A percentile compares a stretch with the other conserved stretches of the same genome.
phyloP scores from a whole-genome alignment of 23 tunicate species.

The Trididemnum miniatum region DNA sequence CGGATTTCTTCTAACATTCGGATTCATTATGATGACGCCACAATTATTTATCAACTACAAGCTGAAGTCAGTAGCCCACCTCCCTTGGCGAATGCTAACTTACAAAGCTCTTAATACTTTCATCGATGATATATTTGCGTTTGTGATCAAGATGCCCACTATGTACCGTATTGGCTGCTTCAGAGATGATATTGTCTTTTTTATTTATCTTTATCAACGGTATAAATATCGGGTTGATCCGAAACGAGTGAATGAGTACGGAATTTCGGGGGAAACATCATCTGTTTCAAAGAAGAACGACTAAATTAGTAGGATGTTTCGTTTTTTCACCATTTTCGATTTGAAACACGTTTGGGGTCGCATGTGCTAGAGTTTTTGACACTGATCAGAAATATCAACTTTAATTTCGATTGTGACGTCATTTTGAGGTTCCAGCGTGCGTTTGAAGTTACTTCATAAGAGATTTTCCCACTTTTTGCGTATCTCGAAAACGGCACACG shows the following conservation, averaged over 20 bases:
- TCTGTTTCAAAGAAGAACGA: too few species aligned
- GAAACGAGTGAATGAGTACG: conserved; percentile 87
- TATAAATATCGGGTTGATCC: conserved; percentile 84
- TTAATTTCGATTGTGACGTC: too few species aligned
- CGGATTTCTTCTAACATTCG: conserved; percentile 90
- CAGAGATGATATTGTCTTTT: conserved; percentile 91
- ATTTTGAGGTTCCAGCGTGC: too few species aligned
- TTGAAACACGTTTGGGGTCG: too few species aligned
- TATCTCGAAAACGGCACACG: too few species aligned
- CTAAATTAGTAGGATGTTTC: too few species aligned
- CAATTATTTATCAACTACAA: conserved; percentile 97
- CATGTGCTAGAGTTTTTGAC: too few species aligned
- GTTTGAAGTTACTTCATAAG: too few species aligned
- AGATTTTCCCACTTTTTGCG: too few species aligned
- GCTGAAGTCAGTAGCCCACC: conserved; percentile 94
- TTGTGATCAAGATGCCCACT: conserved; percentile 97
- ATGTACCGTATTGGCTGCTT: conserved; percentile 94
- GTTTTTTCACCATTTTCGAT: too few species aligned
- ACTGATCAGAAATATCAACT: too few species aligned
- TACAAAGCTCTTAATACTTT: conserved; percentile 98
- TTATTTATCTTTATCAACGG: conserved; percentile 91
- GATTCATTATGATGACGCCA: conserved; percentile 99
- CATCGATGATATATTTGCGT: conserved; percentile 97
- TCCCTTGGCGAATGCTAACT: conserved; percentile 99
- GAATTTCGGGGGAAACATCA: conserved; percentile 76